These are phyloP conservation scores for Thunnus thynnus DNA, from an alignment of 2,113 vertebrate species.

Conservation along the genomic window DNA sequence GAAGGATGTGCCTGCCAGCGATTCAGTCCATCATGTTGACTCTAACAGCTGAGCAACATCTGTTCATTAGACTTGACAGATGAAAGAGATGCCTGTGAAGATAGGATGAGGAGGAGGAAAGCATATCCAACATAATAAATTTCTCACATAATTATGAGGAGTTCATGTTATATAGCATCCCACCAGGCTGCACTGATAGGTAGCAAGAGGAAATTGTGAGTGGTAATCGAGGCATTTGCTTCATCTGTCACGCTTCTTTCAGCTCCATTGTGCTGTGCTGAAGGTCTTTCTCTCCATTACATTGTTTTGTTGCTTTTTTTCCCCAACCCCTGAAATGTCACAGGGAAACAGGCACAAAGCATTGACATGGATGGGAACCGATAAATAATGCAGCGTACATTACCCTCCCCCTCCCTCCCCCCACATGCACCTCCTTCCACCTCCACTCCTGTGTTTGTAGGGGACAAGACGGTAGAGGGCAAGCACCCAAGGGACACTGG, in stretches of 20 bases:
- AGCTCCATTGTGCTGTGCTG: constrained; percentile 61
- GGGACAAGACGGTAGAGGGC: constrained; percentile 45
- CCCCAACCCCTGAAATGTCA: constrained; percentile 78
- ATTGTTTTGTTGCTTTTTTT: constrained; percentile 72
- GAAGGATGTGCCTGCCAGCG: constrained; percentile 77
- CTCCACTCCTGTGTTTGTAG: constrained; percentile 33
- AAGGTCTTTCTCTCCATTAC: constrained; percentile 76
- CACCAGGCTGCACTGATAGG: constrained; percentile 50
- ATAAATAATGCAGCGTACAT: constrained; percentile 81
- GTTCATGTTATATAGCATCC: constrained; percentile 21
- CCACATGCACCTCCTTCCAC: constrained; percentile 26
- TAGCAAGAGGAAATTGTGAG: constrained; percentile 42
- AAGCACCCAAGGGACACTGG: constrained; percentile 16
- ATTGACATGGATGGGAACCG: constrained; percentile 71
- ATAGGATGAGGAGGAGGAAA: constrained; percentile 43
- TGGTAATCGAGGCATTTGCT: constrained; percentile 75
- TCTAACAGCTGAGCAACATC: constrained; percentile 86
- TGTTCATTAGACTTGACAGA: constrained; percentile 87
- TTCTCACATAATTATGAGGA: constrained; percentile 44
- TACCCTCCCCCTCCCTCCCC: constrained; percentile 20
- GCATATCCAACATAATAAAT: constrained; percentile 51
- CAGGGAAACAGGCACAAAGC: constrained; percentile 72
- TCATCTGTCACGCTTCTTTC: constrained; percentile 70
- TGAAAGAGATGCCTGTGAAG: constrained; percentile 74
- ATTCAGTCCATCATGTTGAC: constrained; percentile 83